phyloP scores from a whole-genome alignment of 2,113 vertebrate genomes.

The Rhagologus leucostigma region DNA sequence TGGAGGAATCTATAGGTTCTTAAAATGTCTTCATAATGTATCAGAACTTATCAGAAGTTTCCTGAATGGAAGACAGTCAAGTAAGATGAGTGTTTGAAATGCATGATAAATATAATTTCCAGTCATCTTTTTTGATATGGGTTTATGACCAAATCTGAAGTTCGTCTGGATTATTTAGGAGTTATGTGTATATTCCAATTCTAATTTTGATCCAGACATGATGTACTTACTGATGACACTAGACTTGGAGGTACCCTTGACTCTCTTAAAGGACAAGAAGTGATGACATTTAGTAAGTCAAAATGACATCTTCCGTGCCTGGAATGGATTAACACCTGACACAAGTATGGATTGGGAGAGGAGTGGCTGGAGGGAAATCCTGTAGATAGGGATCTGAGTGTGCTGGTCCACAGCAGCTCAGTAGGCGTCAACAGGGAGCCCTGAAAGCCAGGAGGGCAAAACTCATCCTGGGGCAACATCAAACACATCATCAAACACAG shows the following conservation, averaged over 20 bases:
- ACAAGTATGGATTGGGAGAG: background rate
- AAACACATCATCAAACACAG: background rate
- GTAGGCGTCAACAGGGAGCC: background rate
- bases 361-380: background rate
- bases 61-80: background rate
- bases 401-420: background rate
- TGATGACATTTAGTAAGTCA: background rate
- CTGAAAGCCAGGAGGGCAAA: background rate
- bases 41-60: background rate
- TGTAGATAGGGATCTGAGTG: background rate
- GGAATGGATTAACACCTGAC: accelerated
- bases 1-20: background rate
- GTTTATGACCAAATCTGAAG: background rate
- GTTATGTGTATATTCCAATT: background rate
- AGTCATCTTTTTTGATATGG: background rate
- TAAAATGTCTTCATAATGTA: background rate
- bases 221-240: background rate
- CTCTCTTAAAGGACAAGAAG: background rate
- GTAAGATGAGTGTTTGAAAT: background rate
- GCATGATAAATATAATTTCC: background rate
- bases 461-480: accelerated
- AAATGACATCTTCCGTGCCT: background rate
- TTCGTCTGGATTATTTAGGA: background rate
- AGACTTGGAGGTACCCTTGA: background rate
- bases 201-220: background rate